Base-by-base conservation (phyloP, 2,797 vertebrate species). In the Takifugu ocellatus region DNA sequence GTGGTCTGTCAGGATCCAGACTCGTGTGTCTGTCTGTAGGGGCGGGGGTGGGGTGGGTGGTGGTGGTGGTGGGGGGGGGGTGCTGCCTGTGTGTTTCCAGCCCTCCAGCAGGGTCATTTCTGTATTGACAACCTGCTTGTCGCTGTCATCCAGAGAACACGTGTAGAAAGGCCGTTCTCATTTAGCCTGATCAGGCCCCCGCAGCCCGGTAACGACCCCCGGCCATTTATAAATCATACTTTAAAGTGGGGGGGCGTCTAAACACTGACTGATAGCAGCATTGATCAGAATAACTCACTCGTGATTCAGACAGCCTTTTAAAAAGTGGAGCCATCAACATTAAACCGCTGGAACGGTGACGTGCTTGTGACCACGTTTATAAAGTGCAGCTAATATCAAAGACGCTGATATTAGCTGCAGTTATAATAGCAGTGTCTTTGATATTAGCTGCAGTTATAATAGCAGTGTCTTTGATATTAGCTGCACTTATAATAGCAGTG, bases 61-160 rank as follows among this genome's bases (percentile, higher is more conserved):
- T 1, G 26, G 26, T 1, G 6, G 3, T 1, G 3, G 6, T 1
- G 6, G 66, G 57, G 27, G 58, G 46, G 36, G 25, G 60, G 55
- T 56, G 42, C 49, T 16, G 51, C 31, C 51, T 72, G 57, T 57
- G 52, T 63, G 39, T 66, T 69, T 61, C 25, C 42, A 74, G 76
- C 74, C 83, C 78, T 59, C 43, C 60, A 83, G 87, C 77, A 24
- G 75, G 70, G 82, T 85, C 68, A 78, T 82, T 84, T 78, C 71
- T 81, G 77, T 89, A 89, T 89, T 76, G 87, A 89, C 86, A 86
- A 84, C 69, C 79, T 89, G 86, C 86, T 85, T 88, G 84, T 88
- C 70, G 51, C 79, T 83, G 84, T 87, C 87, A 85, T 53, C 76
- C 59, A 64, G 74, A 72, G 74, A 83, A 81, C 79, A 77, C 75